These are phyloP conservation scores for Hetaerina americana DNA, from an alignment of 1,140 invertebrate genomes.

Conservation along the genomic window DNA sequence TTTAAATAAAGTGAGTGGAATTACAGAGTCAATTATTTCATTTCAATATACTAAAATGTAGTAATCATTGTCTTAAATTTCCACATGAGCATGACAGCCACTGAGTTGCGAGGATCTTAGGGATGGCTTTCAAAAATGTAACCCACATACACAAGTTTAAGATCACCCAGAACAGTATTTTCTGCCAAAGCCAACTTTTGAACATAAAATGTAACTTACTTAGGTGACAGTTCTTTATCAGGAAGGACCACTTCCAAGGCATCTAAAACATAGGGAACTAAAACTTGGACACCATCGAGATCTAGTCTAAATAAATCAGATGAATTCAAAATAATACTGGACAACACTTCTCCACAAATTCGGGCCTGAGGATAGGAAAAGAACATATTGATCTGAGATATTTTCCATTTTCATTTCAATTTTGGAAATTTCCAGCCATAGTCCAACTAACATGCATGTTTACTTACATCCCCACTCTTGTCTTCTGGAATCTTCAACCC, in stretches of 20 bases:
- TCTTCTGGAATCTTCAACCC: constrained; percentile 57
- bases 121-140: no score
- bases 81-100: no score
- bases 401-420: background rate
- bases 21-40: no score
- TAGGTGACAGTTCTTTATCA: constrained; percentile 49
- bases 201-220: constrained; percentile 20
- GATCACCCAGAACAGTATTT: no score
- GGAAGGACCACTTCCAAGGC: constrained; percentile 80
- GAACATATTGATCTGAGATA: background rate
- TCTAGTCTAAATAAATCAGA: constrained; percentile 73
- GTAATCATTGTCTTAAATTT: no score
- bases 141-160: no score
- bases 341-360: constrained; percentile 57
- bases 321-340: constrained; percentile 69
- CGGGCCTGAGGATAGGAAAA: constrained; percentile 24
- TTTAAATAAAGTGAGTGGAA: no score
- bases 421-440: background rate
- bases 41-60: no score
- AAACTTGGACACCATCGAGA: constrained; percentile 80
- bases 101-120: no score
- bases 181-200: no score
- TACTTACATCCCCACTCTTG: background rate
- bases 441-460: background rate
- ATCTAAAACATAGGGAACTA: constrained; percentile 77